Evolutionary conservation across 2,113 vertebrate species (phyloP).

Genomic region (Gavialis gangeticus): DNA sequence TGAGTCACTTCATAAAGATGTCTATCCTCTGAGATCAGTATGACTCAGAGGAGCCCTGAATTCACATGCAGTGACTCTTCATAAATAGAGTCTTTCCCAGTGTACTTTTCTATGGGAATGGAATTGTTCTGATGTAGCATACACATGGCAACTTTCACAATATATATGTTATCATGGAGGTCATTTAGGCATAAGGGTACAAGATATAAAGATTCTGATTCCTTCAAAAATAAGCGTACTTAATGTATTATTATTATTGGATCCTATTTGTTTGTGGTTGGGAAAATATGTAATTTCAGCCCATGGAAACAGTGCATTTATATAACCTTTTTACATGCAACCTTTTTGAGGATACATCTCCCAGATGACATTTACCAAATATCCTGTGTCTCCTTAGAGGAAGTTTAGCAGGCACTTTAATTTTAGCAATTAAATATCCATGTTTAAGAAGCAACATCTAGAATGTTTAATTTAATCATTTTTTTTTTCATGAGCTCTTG

Average conservation of each 20-base stretch:
- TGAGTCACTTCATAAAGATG: not conserved
- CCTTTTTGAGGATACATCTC: not conserved
- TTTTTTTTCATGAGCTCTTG: not conserved
- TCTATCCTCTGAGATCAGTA: fast-evolving
- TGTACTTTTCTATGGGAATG: not conserved
- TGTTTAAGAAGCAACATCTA: not conserved
- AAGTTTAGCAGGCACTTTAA: conserved; percentile 1
- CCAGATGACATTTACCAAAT: not conserved
- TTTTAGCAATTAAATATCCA: conserved; percentile 32
- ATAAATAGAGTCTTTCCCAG: too few relatives aligned
- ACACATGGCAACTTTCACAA: not conserved
- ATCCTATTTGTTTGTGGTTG: not conserved
- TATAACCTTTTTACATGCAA: not conserved
- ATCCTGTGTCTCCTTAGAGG: not conserved
- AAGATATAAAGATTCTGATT: not conserved
- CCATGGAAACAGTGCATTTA: not conserved
- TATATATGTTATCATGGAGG: not conserved
- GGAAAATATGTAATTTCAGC: not conserved
- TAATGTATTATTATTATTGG: not conserved
- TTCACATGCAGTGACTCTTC: not conserved
- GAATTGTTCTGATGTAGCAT: not conserved
- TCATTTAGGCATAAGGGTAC: not conserved
- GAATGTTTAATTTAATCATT: not conserved
- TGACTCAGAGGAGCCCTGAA: not conserved
- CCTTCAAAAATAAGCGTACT: not conserved